phyloP scores from a whole-genome alignment of 2,113 vertebrate genomes.

The Syngnathoides biaculeatus region DNA sequence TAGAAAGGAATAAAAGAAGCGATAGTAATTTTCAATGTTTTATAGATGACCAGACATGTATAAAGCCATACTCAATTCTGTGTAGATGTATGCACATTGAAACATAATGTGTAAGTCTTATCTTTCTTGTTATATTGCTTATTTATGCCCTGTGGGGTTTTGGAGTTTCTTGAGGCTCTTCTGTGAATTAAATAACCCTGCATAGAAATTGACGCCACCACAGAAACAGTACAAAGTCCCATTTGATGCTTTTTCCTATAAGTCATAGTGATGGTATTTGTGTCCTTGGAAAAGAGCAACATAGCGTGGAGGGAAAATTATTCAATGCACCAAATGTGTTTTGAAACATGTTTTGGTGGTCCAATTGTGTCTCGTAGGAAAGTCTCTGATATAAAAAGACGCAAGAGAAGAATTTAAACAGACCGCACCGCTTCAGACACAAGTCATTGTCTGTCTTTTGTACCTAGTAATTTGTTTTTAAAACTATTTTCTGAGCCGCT shows the following conservation, averaged over 20 bases:
- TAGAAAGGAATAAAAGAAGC: conserved; percentile 1
- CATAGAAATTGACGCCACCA: conserved; percentile 36
- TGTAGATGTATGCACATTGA: not conserved
- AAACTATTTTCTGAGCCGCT: too few relatives aligned
- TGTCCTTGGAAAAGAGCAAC: conserved; percentile 40
- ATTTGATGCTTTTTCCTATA: conserved; percentile 44
- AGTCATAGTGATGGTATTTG: conserved; percentile 42
- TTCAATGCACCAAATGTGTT: conserved; percentile 32
- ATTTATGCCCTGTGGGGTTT: conserved; percentile 18
- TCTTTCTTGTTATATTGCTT: conserved; percentile 1
- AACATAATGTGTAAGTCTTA: not conserved
- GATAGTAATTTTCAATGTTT: not conserved
- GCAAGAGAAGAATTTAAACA: conserved; percentile 14
- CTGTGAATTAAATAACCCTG: conserved; percentile 4
- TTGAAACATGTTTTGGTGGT: conserved; percentile 23
- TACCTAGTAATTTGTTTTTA: conserved; percentile 8
- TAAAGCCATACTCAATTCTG: not conserved
- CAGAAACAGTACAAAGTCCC: conserved; percentile 35
- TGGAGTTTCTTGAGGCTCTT: conserved; percentile 16
- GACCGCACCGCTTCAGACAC: conserved; percentile 23
- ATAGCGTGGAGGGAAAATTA: conserved; percentile 11
- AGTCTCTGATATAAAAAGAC: not conserved
- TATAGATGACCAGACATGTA: not conserved
- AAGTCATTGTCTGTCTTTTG: not conserved
- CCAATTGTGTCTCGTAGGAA: conserved; percentile 12